Evolutionary conservation across 2,797 vertebrate species (phyloP), one percentile per base, ranked within the genome.

Genomic region (Acomys russatus): DNA sequence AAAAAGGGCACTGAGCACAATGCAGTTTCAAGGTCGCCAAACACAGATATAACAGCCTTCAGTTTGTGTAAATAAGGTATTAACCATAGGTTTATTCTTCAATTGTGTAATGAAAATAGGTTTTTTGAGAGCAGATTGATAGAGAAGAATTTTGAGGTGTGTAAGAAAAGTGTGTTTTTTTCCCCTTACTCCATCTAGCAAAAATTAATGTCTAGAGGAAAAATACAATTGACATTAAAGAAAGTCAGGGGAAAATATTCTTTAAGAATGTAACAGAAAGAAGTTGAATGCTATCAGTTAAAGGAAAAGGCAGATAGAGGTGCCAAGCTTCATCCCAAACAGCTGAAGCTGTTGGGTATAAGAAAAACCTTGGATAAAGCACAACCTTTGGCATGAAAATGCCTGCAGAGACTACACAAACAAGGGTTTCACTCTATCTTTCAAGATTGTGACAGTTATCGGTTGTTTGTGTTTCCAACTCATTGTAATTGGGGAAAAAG

Each of bases 31-130:
- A 98, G 98, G 98, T 98, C 88, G 0, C 88, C 97, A 87, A 71
- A 96, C n/a, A 96, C 64, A 85, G 97, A 98, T 97, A 96, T 94
- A 98, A 97, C 97, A 98, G 17, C 96, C 94, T 98, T 97, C 91
- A 61, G 96, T 97, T 98, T 98, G 97, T 96, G 96, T 98, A 98
- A 98, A 98, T 98, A 98, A 98, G 86, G 93, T 97, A 97, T 98
- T 98, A 98, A 92, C 76, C 61, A 82, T 3, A 84, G 89, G 87
- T 96, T 98, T 98, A 95, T 97, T 97, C 92, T 97, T 74, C 80
- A 71, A 96, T 94, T 96, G 70, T 63, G 4, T 88, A 98, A 97
- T 93, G 96, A 96, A 97, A 97, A 92, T 92, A 35, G 11, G 18
- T 77, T 97, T 92, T 95, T 97, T 79, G 1, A 12, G 92, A 97